These are phyloP conservation scores for Hydrozoanthus tunicans DNA, from an alignment of 64 coral and sea anemone species.

Conservation along the genomic window DNA sequence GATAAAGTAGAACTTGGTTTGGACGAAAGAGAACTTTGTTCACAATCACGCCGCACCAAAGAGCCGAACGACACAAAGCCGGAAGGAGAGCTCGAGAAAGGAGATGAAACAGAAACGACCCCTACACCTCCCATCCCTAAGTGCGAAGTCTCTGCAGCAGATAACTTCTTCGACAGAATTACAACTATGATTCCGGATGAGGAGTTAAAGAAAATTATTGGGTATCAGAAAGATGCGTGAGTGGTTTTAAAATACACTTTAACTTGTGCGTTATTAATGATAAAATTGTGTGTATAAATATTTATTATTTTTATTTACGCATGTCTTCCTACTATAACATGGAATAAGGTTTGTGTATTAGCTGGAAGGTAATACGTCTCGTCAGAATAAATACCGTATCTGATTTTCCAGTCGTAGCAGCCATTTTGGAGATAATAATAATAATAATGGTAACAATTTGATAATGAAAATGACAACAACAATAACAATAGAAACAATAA, in stretches of 20 bases:
- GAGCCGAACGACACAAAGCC: not conserved
- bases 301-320: too few species aligned
- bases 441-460: too few species aligned
- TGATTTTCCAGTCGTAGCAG: too few species aligned
- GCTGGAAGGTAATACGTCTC: too few species aligned
- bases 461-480: too few species aligned
- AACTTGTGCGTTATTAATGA: not conserved
- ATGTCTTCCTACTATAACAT: too few species aligned
- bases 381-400: too few species aligned
- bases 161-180: conserved; percentile 29
- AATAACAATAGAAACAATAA: too few species aligned
- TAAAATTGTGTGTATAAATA: not conserved
- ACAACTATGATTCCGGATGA: conserved; percentile 48
- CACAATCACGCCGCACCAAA: not conserved
- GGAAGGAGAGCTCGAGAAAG: not conserved
- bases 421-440: too few species aligned
- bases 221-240: conserved; percentile 44
- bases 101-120: not conserved
- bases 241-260: not conserved
- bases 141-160: not conserved
- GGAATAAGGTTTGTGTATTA: too few species aligned
- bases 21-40: conserved; percentile 13
- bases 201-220: conserved; percentile 24
- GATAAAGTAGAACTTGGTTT: conserved; percentile 13
- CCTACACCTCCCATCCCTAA: not conserved